phyloP scores from a whole-genome alignment of 2,113 vertebrate genomes.

The Cephalopterus ornatus region DNA sequence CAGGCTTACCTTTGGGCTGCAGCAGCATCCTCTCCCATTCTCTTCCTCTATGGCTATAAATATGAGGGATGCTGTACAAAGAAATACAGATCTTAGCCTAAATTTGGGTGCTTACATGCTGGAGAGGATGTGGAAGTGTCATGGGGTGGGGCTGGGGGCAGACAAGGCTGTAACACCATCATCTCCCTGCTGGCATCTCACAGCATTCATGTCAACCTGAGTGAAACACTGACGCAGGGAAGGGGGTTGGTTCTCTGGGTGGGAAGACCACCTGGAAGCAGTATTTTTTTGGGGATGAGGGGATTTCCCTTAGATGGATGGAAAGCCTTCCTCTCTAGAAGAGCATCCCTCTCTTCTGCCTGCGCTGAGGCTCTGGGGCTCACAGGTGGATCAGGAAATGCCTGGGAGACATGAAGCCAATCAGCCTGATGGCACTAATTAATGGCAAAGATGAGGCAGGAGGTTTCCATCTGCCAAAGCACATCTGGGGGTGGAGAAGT shows the following conservation, averaged over 20 bases:
- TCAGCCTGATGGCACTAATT: not conserved
- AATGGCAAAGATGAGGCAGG: not conserved
- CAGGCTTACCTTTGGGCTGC: not conserved
- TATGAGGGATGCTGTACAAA: not conserved
- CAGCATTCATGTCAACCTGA: rapidly evolving
- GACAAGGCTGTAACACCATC: not conserved
- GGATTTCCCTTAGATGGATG: not conserved
- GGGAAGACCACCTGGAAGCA: not conserved
- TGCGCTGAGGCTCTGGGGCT: not conserved
- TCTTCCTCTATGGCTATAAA: not conserved
- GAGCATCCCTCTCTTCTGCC: rapidly evolving
- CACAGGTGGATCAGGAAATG: rapidly evolving
- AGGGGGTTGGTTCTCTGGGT: rapidly evolving
- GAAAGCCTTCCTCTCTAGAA: not conserved
- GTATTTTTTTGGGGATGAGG: not conserved
- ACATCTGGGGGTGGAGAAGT: not conserved
- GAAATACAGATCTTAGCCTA: not conserved
- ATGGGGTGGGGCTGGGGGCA: not conserved
- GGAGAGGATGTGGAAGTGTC: not conserved
- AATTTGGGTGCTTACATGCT: not conserved
- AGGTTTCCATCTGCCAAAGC: not conserved
- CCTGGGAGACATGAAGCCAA: not conserved
- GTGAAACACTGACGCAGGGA: not conserved
- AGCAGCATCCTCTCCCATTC: not conserved
- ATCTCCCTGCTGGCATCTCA: not conserved